phyloP scores from a whole-genome alignment of 1,140 invertebrate species.

The Zophobas morio region DNA sequence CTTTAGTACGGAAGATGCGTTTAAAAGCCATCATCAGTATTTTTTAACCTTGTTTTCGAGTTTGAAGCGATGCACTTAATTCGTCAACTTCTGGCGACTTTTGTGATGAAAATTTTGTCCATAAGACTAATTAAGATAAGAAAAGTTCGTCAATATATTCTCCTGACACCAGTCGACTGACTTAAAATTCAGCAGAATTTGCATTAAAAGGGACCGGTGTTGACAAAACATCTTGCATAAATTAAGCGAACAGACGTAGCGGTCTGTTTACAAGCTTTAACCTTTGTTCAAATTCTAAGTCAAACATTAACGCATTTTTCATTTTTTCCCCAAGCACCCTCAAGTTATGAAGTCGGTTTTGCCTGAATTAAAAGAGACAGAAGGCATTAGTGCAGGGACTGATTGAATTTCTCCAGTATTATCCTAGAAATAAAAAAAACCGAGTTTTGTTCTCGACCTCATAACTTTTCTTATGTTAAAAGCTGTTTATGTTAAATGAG shows the following conservation, averaged over 20 bases:
- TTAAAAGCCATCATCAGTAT: not conserved
- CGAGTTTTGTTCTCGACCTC: no score
- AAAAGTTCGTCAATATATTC: slow-evolving; percentile 45
- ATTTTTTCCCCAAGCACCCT: not conserved
- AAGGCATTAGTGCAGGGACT: no score
- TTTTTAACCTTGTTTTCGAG: not conserved
- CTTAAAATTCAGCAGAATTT: slow-evolving; percentile 41
- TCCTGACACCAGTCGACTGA: slow-evolving; percentile 33
- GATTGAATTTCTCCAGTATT: no score
- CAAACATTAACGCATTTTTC: slow-evolving; percentile 35
- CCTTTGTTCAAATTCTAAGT: slow-evolving; percentile 41
- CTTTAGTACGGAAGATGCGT: not conserved
- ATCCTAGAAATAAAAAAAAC: no score
- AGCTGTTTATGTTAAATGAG: no score
- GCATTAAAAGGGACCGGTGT: slow-evolving; percentile 40
- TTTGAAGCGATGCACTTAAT: not conserved
- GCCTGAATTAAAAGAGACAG: no score
- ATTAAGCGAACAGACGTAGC: slow-evolving; percentile 39
- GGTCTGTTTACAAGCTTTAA: slow-evolving; percentile 44
- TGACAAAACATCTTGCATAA: slow-evolving; percentile 48
- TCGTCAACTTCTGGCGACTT: slow-evolving; percentile 14
- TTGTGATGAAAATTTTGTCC: slow-evolving; percentile 27
- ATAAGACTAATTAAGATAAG: slow-evolving; percentile 47
- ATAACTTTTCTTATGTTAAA: no score
- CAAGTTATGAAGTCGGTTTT: no score